Base-by-base conservation (phyloP, 2,888 invertebrate genomes). In the Cremastobaeus sp. region DNA sequence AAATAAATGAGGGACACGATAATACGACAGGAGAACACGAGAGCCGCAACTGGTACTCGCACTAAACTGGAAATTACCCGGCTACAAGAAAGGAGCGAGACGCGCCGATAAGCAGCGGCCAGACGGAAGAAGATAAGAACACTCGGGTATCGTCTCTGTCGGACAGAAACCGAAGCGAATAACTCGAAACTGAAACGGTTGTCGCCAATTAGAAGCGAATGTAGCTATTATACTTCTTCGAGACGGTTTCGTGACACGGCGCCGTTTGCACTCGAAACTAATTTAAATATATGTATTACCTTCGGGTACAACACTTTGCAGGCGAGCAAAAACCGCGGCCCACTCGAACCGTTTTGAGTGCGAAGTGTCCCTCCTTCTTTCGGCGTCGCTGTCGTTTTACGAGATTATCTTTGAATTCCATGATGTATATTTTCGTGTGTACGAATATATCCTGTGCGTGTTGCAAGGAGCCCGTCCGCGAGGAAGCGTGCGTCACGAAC, bases 401-500 rank as follows among this genome's bases (percentile, higher is more conserved):
- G 12, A 52, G 59, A 68, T 68, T 59, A 59, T 68, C 59, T 52
- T 41, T 18, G 30, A 50, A 57, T 9, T 50, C 30, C 3, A 12
- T 34, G 68, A 45, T 35, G 32, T 32, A 69, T 69, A 25, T 69
- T 54, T 14, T 62, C 52, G 34, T 37, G 55, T 62, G 11, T 54
- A 59, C 41, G 50, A 52, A 68, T 59, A 59, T 54, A 66, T 52
- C 43, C 52, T 62, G 77, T 80, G 83, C 83, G 81, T 82, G 82
- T 74, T 77, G 57, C 55, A 78, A 80, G 83, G 79, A 82, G 82
- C 81, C 57, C 30, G 32, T 47, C 15, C 35, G 41, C 45, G 28
- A 60, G 65, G 50, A 57, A 80, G 81, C 84, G 80, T 83, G 81
- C 81, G 74, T 82, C 84, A 84, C 84, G 83, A 83, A 84, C 81